Percentiles rank a stretch among this genome's conserved stretches.
phyloP scores from a whole-genome alignment of 2,888 invertebrate genomes.

The Coelinius sp. region DNA sequence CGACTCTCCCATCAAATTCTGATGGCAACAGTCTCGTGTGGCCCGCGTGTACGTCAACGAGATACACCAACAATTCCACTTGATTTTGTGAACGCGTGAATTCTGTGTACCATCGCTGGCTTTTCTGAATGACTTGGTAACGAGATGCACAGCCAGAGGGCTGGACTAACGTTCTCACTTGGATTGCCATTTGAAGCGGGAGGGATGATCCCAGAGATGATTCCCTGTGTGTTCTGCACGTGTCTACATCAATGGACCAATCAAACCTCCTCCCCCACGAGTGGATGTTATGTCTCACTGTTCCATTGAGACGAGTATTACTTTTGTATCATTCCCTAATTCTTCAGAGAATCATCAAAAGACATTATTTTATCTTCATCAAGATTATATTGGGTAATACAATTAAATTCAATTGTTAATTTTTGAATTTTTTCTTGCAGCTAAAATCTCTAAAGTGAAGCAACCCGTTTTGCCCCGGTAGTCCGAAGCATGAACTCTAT shows the following conservation, averaged over 20 bases:
- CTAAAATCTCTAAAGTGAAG: no score
- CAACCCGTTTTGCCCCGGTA: no score
- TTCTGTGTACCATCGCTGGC: conserved; percentile 34
- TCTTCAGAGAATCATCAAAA: no score
- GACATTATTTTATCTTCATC: no score
- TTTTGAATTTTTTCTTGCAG: no score
- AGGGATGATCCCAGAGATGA: conserved; percentile 49
- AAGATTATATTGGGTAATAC: no score
- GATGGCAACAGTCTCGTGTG: not conserved
- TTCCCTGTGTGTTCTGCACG: conserved; percentile 53
- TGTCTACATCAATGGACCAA: conserved; percentile 71
- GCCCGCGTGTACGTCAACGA: not conserved
- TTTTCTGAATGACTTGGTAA: conserved; percentile 69
- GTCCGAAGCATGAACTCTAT: no score
- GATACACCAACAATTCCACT: conserved; percentile 68
- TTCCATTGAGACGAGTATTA: conserved; percentile 23
- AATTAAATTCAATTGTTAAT: no score
- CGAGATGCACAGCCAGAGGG: conserved; percentile 69
- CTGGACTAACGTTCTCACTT: conserved; percentile 45
- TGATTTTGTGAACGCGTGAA: conserved; percentile 59
- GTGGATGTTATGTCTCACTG: not conserved
- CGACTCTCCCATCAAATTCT: not conserved
- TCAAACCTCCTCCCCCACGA: conserved; percentile 60
- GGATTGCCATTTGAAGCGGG: conserved; percentile 9
- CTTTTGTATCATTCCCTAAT: conserved; percentile 13